Percentiles rank a stretch among this genome's conserved stretches.
Evolutionary conservation across 1,140 invertebrate species (phyloP).

Genomic region (Calliopsis andreniformis): DNA sequence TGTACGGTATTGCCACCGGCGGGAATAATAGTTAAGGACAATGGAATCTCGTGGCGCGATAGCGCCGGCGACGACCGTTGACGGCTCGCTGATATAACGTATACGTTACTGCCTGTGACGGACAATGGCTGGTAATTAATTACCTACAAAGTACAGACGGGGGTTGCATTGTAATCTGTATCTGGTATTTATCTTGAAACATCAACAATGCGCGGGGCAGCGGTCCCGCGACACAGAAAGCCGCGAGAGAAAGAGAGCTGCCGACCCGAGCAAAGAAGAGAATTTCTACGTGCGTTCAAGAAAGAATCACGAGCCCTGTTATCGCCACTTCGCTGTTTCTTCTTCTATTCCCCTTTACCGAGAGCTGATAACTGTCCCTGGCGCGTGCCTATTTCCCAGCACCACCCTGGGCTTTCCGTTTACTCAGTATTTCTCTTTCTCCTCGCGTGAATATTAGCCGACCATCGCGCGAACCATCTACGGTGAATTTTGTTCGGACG

Average conservation of each 20-base stretch:
- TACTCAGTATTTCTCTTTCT: slow-evolving; percentile 22
- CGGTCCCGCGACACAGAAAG: slow-evolving; percentile 27
- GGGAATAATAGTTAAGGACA: slow-evolving; percentile 73
- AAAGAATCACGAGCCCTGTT: slow-evolving; percentile 2
- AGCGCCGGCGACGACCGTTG: slow-evolving; percentile 69
- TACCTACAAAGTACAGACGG: slow-evolving; percentile 75
- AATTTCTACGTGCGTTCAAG: neutral
- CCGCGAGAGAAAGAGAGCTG: slow-evolving; percentile 25
- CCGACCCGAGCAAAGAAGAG: neutral
- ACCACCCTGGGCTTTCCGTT: neutral
- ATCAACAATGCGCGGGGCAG: slow-evolving; percentile 72
- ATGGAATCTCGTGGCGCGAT: slow-evolving; percentile 70
- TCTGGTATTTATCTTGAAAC: slow-evolving; percentile 78
- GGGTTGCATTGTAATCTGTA: slow-evolving; percentile 72
- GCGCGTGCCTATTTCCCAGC: neutral
- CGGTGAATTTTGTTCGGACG: slow-evolving; percentile 5
- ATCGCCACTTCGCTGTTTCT: neutral
- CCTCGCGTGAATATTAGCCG: neutral
- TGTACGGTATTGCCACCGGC: slow-evolving; percentile 61
- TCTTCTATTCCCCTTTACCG: neutral
- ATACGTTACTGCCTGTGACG: slow-evolving; percentile 74
- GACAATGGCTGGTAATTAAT: slow-evolving; percentile 77
- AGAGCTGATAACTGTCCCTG: slow-evolving; percentile 15
- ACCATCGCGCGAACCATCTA: neutral
- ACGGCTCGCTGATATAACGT: slow-evolving; percentile 74